Base-by-base conservation (phyloP, 2,113 vertebrate species). In the Pseudopipra pipra region DNA sequence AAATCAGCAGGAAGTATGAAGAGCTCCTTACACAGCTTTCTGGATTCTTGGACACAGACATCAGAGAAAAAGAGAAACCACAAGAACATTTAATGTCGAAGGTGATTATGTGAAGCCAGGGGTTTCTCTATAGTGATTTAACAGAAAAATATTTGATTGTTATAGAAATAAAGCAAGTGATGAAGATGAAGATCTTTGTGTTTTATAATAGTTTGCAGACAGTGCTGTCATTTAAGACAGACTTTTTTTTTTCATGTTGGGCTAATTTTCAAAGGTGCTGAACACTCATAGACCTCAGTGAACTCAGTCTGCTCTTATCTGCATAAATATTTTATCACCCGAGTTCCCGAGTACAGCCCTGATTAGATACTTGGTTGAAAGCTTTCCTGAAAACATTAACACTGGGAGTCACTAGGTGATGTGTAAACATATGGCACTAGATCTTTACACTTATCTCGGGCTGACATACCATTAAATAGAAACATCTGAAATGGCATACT, bases 21-120 rank as follows among this genome's bases (percentile, higher is more conserved):
- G 97, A 98, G 8, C 94, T 98, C 86, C 92, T 98, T n/a, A 72
- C 81, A 89, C 91, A 97, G 31, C 96, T 99, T 68, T 73, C 90
- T 59, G 92, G 77, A 85, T 97, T 94, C 71, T 65, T 98, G 82
- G 95, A 97, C 56, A 61, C 91, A 44, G 97, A 97, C 55, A 71
- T 93, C 82, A 93, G 78, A 93, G 97, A 54, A 58, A 94, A 96
- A 76, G 95, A 97, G 39, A 95, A 97, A 17, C 92, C 96, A 15
- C 94, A 97, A 23, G 97, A 98, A 88, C 70, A 94, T 58, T 87
- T 99, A 66, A 70, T 97, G 47, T 97, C 80, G 52, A 98, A 98
- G 98, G 98, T 99, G 85, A 96, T 51, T 86, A 52, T 43, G 24
- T 85, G 43, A 41, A 75, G n/a, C 28, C 74, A 80, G 59, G 33